phyloP scores from a whole-genome alignment of 1,140 invertebrate genomes.

The Drosophila pallidifrons region DNA sequence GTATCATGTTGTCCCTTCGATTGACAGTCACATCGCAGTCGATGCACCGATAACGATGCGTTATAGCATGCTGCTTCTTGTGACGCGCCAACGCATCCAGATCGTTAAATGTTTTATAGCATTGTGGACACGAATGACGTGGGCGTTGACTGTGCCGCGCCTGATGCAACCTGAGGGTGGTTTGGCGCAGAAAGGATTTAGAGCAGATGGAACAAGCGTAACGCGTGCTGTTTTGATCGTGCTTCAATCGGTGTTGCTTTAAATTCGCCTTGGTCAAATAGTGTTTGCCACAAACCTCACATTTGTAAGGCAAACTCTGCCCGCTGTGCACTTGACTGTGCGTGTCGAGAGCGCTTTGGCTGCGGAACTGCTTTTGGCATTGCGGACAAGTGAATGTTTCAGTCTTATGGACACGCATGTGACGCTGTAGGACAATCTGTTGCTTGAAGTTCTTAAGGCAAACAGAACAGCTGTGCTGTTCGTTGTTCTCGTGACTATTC shows the following conservation, averaged over 20 bases:
- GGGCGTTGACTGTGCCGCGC: slow-evolving; percentile 57
- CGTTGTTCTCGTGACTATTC: slow-evolving; percentile 48
- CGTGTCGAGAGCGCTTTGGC: slow-evolving; percentile 38
- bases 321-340: slow-evolving; percentile 56
- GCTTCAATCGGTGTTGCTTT: slow-evolving; percentile 79
- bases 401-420: slow-evolving; percentile 49
- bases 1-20: slow-evolving; percentile 88
- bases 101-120: slow-evolving; percentile 67
- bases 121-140: slow-evolving; percentile 52
- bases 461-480: slow-evolving; percentile 36
- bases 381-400: slow-evolving; percentile 42
- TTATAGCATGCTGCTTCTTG: slow-evolving; percentile 84
- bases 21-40: slow-evolving; percentile 87
- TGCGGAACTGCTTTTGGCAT: slow-evolving; percentile 59
- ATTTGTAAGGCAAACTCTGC: slow-evolving; percentile 73
- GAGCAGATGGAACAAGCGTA: slow-evolving; percentile 61
- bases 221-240: slow-evolving; percentile 53
- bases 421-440: slow-evolving; percentile 45
- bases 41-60: slow-evolving; percentile 87
- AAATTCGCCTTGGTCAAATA: slow-evolving; percentile 85
- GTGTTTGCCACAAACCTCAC: slow-evolving; percentile 84
- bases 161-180: slow-evolving; percentile 63
- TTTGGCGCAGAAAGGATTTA: slow-evolving; percentile 69
- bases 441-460: slow-evolving; percentile 63
- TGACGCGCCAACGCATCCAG: slow-evolving; percentile 63